Percentiles rank a stretch among this genome's conserved stretches.
Conservation (phyloP, 2,113 vertebrate genomes). For the Nothocercus julius region DNA sequence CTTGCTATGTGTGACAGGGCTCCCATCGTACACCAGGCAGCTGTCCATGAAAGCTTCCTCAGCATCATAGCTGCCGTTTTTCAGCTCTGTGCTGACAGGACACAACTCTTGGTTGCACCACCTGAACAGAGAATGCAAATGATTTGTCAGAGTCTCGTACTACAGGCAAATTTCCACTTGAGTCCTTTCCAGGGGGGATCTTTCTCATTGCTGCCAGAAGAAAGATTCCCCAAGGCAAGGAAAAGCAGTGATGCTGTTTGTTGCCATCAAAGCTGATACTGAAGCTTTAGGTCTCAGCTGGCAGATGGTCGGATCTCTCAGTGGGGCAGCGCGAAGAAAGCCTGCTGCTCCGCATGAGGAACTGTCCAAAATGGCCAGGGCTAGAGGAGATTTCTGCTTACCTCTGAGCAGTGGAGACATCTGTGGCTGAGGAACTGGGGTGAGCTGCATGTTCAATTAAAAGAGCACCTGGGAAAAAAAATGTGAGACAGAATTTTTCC, state of each 20-base stretch:
- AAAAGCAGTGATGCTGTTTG: fast-evolving
- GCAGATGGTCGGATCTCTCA: fast-evolving
- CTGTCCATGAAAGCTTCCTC: slow-evolving; percentile 56
- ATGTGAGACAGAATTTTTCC: fast-evolving
- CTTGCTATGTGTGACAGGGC: background rate
- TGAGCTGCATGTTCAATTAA: slow-evolving; percentile 80
- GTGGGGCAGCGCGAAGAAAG: background rate
- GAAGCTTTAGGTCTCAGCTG: fast-evolving
- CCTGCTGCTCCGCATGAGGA: fast-evolving
- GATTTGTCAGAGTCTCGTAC: fast-evolving
- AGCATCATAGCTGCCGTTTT: slow-evolving; percentile 65
- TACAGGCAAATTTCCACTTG: fast-evolving
- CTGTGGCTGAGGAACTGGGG: slow-evolving; percentile 68
- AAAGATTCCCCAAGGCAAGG: fast-evolving
- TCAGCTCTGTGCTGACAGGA: slow-evolving; percentile 64
- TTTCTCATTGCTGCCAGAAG: fast-evolving
- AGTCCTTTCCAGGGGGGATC: fast-evolving
- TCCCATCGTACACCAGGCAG: slow-evolving; percentile 74
- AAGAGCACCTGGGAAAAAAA: slow-evolving; percentile 76
- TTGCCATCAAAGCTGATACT: fast-evolving
- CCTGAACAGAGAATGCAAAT: slow-evolving; percentile 46
- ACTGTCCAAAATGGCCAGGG: fast-evolving
- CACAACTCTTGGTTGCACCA: slow-evolving; percentile 86
- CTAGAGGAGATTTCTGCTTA: background rate
- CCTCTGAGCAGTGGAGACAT: slow-evolving; percentile 75